Conservation (phyloP, 2,888 invertebrate species). For the Macrophya annulata region DNA sequence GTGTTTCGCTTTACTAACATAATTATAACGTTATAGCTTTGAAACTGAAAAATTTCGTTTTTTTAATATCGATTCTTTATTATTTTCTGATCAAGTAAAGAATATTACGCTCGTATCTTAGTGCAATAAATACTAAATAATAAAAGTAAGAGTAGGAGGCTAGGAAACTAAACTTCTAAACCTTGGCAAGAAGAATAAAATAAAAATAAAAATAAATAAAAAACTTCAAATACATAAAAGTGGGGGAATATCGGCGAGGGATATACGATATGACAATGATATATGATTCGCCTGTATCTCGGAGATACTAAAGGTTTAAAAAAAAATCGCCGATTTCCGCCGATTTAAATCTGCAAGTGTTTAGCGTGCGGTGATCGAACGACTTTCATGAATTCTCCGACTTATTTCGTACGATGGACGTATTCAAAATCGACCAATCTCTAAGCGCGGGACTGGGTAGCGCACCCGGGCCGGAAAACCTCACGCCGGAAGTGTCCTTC, state of each 20-base stretch:
- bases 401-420: slow-evolving; percentile 83
- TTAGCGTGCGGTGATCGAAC: slow-evolving; percentile 45
- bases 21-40: too few relatives aligned
- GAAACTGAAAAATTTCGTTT: too few relatives aligned
- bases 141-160: neutral
- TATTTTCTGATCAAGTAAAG: too few relatives aligned
- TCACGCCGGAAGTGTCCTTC: slow-evolving; percentile 85
- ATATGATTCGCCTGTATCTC: neutral
- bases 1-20: neutral
- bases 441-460: slow-evolving; percentile 84
- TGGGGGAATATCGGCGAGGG: slow-evolving; percentile 2
- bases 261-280: slow-evolving; percentile 2
- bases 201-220: neutral
- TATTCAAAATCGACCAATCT: slow-evolving; percentile 87
- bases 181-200: neutral
- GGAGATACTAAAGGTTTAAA: neutral
- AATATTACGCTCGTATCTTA: neutral
- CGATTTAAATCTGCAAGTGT: slow-evolving; percentile 25
- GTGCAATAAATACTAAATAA: slow-evolving; percentile 24
- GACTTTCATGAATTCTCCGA: slow-evolving; percentile 53
- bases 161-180: neutral
- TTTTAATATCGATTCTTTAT: too few relatives aligned
- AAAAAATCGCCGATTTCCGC: neutral
- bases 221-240: neutral
- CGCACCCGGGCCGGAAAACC: slow-evolving; percentile 84